Evolutionary conservation across 2,797 vertebrate genomes (phyloP).

Genomic region (Chaunax sp.): DNA sequence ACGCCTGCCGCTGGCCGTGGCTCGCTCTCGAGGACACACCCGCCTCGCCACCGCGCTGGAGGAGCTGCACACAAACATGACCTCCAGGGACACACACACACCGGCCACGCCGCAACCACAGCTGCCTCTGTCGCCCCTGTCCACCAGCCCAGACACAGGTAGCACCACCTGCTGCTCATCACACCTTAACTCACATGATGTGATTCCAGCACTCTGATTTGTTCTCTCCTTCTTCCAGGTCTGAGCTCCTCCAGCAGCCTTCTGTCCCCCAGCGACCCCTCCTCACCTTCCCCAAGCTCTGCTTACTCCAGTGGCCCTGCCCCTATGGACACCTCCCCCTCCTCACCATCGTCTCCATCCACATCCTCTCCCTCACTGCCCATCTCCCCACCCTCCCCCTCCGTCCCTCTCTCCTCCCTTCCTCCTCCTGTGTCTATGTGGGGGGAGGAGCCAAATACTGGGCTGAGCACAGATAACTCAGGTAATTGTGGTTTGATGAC

Average conservation of each 20-base stretch:
- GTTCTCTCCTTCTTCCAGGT: constrained; percentile 72
- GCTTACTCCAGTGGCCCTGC: constrained; percentile 88
- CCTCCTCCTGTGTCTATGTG: constrained; percentile 50
- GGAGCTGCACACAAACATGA: constrained; percentile 76
- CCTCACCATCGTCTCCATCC: constrained; percentile 61
- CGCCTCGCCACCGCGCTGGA: constrained; percentile 87
- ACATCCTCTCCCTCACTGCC: constrained; percentile 48
- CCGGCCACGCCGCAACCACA: constrained; percentile 44
- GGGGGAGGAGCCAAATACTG: constrained; percentile 43
- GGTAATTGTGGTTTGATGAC: neutral
- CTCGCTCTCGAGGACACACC: constrained; percentile 89
- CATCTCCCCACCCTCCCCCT: constrained; percentile 51
- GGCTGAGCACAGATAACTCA: constrained; percentile 34
- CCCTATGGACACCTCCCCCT: constrained; percentile 80
- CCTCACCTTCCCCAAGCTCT: constrained; percentile 86
- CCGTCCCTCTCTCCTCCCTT: constrained; percentile 37
- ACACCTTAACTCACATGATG: neutral
- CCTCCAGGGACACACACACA: constrained; percentile 30
- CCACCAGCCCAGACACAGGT: constrained; percentile 91
- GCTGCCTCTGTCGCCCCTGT: constrained; percentile 79
- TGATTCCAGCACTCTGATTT: constrained; percentile 2
- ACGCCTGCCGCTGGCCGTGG: constrained; percentile 90
- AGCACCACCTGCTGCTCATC: neutral
- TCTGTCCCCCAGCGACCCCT: constrained; percentile 86
- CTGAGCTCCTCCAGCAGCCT: constrained; percentile 87